Percentiles rank a stretch among this genome's conserved stretches.
These are phyloP conservation scores for Fundulus diaphanus DNA, from an alignment of 2,797 vertebrate genomes.

Conservation along the genomic window DNA sequence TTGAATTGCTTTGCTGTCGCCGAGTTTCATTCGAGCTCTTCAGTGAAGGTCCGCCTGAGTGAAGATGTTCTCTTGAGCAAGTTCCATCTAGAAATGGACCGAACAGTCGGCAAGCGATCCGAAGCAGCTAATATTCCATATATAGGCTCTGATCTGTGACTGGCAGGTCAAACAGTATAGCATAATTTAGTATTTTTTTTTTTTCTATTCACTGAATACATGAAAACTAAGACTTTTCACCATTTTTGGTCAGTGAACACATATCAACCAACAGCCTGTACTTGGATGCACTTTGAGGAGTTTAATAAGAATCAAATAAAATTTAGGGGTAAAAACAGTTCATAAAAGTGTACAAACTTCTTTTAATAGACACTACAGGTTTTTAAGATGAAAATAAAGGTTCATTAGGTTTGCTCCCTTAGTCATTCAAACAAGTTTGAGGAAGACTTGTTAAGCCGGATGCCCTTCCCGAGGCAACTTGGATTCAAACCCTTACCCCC, in stretches of 20 bases:
- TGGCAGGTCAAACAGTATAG: background rate
- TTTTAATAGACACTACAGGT: background rate
- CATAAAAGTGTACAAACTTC: background rate
- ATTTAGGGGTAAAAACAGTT: background rate
- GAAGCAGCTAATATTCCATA: background rate
- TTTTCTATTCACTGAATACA: background rate
- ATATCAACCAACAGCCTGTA: background rate
- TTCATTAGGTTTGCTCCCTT: too few relatives aligned
- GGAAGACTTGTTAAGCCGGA: too few relatives aligned
- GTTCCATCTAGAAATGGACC: background rate
- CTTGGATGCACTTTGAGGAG: background rate
- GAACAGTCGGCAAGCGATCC: background rate
- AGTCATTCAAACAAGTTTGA: too few relatives aligned
- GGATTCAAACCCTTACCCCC: too few relatives aligned
- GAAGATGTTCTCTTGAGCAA: slow-evolving; percentile 6
- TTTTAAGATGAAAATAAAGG: background rate
- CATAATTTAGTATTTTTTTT: background rate
- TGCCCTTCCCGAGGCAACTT: too few relatives aligned
- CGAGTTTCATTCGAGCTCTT: slow-evolving; percentile 31
- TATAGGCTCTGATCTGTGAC: background rate
- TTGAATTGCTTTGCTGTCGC: slow-evolving; percentile 18
- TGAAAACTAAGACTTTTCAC: background rate
- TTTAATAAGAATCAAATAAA: background rate
- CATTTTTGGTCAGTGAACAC: background rate
- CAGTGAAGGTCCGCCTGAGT: slow-evolving; percentile 2